phyloP scores from a whole-genome alignment of 2,888 invertebrate species.

The Caenorhabditis sp. region DNA sequence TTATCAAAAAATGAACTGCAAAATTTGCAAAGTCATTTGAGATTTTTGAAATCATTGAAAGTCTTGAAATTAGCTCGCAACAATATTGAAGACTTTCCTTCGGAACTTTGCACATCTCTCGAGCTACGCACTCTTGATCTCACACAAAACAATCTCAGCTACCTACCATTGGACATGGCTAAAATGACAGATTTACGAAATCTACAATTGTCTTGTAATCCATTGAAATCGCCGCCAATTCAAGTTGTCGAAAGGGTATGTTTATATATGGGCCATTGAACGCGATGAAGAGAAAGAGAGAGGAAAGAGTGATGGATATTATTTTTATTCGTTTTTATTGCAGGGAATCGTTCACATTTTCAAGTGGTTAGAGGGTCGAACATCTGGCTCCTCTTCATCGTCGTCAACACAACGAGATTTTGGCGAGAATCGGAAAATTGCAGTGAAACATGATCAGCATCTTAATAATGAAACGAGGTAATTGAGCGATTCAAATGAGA shows the following conservation, averaged over 20 bases:
- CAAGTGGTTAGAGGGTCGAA: slow-evolving; percentile 45
- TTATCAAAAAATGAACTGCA: slow-evolving; percentile 31
- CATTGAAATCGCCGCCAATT: slow-evolving; percentile 33
- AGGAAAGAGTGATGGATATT: neutral
- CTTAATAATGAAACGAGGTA: slow-evolving; percentile 42
- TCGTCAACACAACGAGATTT: slow-evolving; percentile 25
- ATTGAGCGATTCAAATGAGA: slow-evolving; percentile 32
- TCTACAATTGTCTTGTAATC: slow-evolving; percentile 29
- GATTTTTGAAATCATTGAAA: slow-evolving; percentile 29
- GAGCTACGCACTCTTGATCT: slow-evolving; percentile 47
- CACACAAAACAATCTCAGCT: slow-evolving; percentile 43
- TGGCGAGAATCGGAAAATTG: slow-evolving; percentile 24
- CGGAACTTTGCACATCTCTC: slow-evolving; percentile 40
- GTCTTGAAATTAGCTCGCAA: slow-evolving; percentile 35
- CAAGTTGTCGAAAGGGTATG: slow-evolving; percentile 36
- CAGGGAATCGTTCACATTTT: slow-evolving; percentile 45
- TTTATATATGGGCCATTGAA: neutral
- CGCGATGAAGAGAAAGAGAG: no score
- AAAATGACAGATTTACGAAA: slow-evolving; percentile 43
- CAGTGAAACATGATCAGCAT: slow-evolving; percentile 23
- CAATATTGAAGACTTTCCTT: slow-evolving; percentile 29
- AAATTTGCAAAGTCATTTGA: slow-evolving; percentile 18
- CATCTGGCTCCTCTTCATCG: slow-evolving; percentile 38
- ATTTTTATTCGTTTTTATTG: neutral
- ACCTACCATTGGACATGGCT: slow-evolving; percentile 43